Percentiles rank a stretch among this genome's conserved stretches.
These are phyloP conservation scores for Drosophila busckii DNA, from an alignment of 1,140 invertebrate species.

Conservation along the genomic window DNA sequence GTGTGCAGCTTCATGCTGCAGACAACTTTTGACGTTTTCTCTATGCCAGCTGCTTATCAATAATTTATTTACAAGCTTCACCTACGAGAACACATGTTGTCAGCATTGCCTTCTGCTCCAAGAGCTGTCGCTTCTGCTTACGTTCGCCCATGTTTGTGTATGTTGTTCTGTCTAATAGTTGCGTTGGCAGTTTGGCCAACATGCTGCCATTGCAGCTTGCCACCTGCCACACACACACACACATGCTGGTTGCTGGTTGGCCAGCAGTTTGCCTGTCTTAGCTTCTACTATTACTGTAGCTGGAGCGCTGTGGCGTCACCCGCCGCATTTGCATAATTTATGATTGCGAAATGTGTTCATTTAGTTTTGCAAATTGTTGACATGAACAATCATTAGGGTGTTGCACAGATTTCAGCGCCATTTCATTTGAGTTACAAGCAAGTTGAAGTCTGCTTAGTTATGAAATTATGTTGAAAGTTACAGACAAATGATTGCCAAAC, in stretches of 20 bases:
- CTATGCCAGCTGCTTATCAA: slow-evolving; percentile 76
- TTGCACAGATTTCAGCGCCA: slow-evolving; percentile 66
- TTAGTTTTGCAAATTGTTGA: slow-evolving; percentile 77
- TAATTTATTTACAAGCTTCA: slow-evolving; percentile 77
- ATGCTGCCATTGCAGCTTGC: slow-evolving; percentile 46
- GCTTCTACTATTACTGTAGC: not conserved
- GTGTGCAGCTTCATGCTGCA: slow-evolving; percentile 53
- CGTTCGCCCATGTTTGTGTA: slow-evolving; percentile 63
- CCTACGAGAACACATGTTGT: slow-evolving; percentile 75
- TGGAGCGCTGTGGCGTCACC: slow-evolving; percentile 27
- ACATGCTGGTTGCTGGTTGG: slow-evolving; percentile 13
- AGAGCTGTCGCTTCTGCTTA: slow-evolving; percentile 23
- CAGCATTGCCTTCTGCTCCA: slow-evolving; percentile 34
- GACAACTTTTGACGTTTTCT: slow-evolving; percentile 74
- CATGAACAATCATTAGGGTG: slow-evolving; percentile 71
- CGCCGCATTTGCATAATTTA: slow-evolving; percentile 66
- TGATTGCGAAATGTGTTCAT: slow-evolving; percentile 75
- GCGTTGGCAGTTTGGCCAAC: slow-evolving; percentile 60
- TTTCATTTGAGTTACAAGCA: slow-evolving; percentile 22
- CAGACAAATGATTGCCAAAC: no score
- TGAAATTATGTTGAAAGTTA: no score
- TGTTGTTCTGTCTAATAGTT: slow-evolving; percentile 55
- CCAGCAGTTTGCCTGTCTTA: slow-evolving; percentile 4
- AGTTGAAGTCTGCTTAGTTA: no score
- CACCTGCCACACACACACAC: slow-evolving; percentile 36